Evolutionary conservation across 92 coral and sea anemone species (phyloP).

Genomic region (Isaurus tuberculatus): DNA sequence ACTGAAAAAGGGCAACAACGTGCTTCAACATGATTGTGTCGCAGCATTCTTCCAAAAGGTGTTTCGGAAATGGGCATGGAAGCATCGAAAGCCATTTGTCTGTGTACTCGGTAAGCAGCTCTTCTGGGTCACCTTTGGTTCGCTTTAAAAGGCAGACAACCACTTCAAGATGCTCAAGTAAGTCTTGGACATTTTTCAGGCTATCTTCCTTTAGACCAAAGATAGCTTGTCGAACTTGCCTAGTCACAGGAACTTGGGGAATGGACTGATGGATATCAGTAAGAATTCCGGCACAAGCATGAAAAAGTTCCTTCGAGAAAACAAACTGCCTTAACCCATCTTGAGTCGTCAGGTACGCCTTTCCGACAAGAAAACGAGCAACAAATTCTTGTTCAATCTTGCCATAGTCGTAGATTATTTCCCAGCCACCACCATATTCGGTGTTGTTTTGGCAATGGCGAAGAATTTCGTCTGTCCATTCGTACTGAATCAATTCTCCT

Average conservation of each 20-base stretch:
- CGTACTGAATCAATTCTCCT: constrained; percentile 82
- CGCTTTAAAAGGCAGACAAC: constrained; percentile 90
- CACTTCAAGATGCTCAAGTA: constrained; percentile 90
- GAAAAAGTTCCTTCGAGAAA: constrained; percentile 93
- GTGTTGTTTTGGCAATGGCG: constrained; percentile 80
- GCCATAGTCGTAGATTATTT: constrained; percentile 77
- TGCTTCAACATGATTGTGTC: constrained; percentile 79
- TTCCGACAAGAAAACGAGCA: constrained; percentile 74
- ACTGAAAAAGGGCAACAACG: constrained; percentile 90
- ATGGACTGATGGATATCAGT: constrained; percentile 73
- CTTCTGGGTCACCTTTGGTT: constrained; percentile 70
- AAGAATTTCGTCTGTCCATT: constrained; percentile 84
- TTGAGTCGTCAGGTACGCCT: constrained; percentile 70
- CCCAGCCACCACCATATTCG: constrained; percentile 88
- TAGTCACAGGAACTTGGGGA: constrained; percentile 79
- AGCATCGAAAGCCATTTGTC: constrained; percentile 80
- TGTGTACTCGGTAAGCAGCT: constrained; percentile 71
- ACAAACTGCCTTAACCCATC: constrained; percentile 79
- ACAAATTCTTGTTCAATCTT: constrained; percentile 89
- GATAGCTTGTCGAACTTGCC: constrained; percentile 70
- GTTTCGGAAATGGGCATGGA: constrained; percentile 85
- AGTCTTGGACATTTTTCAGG: constrained; percentile 69
- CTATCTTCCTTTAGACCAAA: constrained; percentile 64
- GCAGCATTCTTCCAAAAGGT: constrained; percentile 74
- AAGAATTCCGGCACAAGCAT: constrained; percentile 80